These are phyloP conservation scores for Macrotrachela quadricornifera DNA, from an alignment of 1,140 invertebrate genomes.

Conservation along the genomic window DNA sequence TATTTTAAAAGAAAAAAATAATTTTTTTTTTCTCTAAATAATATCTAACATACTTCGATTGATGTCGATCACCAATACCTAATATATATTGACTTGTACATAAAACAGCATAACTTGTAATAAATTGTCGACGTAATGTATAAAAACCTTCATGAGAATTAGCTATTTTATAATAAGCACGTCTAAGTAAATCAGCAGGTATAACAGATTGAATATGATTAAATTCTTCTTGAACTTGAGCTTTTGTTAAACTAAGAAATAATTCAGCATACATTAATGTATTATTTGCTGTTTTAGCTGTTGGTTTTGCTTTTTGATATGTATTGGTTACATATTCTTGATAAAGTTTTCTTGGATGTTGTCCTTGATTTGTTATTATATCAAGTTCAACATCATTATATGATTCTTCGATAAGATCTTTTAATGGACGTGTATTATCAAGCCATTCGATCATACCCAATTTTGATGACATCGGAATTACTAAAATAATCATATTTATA, in stretches of 20 bases:
- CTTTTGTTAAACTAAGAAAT: neutral
- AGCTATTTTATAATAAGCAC: neutral
- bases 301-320: too few species aligned
- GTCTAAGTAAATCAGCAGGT: slow-evolving; percentile 6
- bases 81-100: slow-evolving; percentile 45
- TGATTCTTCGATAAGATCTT: slow-evolving; percentile 32
- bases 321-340: too few species aligned
- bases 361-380: slow-evolving; percentile 22
- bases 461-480: slow-evolving; percentile 26
- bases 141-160: slow-evolving; percentile 4
- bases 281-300: too few species aligned
- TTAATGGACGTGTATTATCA: slow-evolving; percentile 36
- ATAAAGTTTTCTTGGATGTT: neutral
- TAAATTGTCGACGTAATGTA: slow-evolving; percentile 34
- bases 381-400: slow-evolving; percentile 6
- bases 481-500: slow-evolving; percentile 17
- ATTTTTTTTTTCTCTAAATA: too few species aligned
- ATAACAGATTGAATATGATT: slow-evolving; percentile 1
- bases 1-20: too few species aligned
- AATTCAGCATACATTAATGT: too few species aligned
- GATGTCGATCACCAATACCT: slow-evolving; percentile 54
- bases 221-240: neutral
- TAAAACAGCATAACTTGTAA: slow-evolving; percentile 37
- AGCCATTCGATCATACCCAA: slow-evolving; percentile 52
- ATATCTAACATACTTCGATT: too few species aligned